These are phyloP conservation scores for Leucophenga varia DNA, from an alignment of 1,140 invertebrate species.

Conservation along the genomic window DNA sequence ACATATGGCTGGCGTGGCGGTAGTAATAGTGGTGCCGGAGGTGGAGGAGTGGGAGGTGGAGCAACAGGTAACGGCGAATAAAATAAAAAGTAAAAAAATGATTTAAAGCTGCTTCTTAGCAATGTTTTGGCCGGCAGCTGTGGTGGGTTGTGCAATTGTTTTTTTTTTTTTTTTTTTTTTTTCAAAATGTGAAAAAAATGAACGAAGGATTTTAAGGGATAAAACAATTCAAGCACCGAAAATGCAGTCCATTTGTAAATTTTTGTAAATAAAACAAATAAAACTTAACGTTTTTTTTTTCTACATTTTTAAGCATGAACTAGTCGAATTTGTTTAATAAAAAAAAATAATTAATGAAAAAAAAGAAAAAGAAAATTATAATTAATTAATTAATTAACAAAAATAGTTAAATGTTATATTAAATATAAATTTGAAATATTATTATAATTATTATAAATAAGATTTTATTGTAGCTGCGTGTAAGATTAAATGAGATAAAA, in stretches of 20 bases:
- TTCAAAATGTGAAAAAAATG: conserved; percentile 15
- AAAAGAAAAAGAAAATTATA: conserved; percentile 1
- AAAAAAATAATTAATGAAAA: background rate
- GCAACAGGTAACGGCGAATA: conserved; percentile 8
- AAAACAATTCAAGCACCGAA: no score
- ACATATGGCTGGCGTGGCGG: conserved; percentile 6
- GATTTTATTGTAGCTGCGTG: no score
- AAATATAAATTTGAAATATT: no score
- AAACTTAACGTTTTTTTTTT: background rate
- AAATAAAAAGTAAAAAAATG: no score
- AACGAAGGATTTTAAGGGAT: no score
- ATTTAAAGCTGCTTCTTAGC: conserved; percentile 1
- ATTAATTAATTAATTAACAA: no score
- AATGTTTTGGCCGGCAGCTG: no score
- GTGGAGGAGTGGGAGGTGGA: conserved; percentile 4
- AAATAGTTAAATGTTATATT: no score
- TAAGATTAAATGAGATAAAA: no score
- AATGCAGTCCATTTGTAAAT: no score
- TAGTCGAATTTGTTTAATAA: conserved; percentile 10
- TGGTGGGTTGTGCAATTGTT: conserved; percentile 12
- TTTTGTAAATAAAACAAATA: no score
- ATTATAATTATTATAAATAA: no score
- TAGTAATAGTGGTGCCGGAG: background rate
- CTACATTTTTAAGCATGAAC: conserved; percentile 8
- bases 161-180: conserved; percentile 17